phyloP scores from a whole-genome alignment of 2,113 vertebrate species.

The Larimichthys polyactis region DNA sequence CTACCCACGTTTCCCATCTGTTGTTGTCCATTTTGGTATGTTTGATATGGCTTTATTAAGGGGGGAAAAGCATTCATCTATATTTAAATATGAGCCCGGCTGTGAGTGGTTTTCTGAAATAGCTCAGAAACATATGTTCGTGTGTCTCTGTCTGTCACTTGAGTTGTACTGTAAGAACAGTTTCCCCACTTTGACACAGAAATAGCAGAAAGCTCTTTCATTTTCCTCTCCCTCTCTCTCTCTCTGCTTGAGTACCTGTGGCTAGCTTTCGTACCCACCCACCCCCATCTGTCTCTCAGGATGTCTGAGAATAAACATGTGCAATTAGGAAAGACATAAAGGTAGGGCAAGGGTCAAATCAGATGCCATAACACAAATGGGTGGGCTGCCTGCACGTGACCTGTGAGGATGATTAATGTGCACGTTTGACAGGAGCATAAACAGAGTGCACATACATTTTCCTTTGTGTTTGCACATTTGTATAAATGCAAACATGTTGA shows the following conservation, averaged over 20 bases:
- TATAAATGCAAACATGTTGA: slow-evolving; percentile 50
- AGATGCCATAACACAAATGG: slow-evolving; percentile 73
- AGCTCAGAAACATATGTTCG: slow-evolving; percentile 56
- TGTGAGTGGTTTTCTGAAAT: slow-evolving; percentile 60
- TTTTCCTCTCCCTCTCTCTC: background rate
- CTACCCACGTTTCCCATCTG: slow-evolving; percentile 60
- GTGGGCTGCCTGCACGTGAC: slow-evolving; percentile 51
- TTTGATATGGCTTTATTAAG: slow-evolving; percentile 61
- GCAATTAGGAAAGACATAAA: slow-evolving; percentile 70
- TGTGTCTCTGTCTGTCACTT: slow-evolving; percentile 22
- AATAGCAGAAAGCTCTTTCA: slow-evolving; percentile 43
- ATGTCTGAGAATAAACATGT: slow-evolving; percentile 71
- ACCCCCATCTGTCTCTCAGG: slow-evolving; percentile 50
- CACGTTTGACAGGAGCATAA: slow-evolving; percentile 42
- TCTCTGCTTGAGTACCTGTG: slow-evolving; percentile 53
- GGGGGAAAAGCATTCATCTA: slow-evolving; percentile 56
- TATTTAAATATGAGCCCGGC: slow-evolving; percentile 69
- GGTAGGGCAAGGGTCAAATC: slow-evolving; percentile 63
- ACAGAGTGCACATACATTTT: slow-evolving; percentile 36
- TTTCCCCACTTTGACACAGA: slow-evolving; percentile 47
- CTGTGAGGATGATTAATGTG: slow-evolving; percentile 54
- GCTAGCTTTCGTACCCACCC: slow-evolving; percentile 17
- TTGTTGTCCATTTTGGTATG: slow-evolving; percentile 48
- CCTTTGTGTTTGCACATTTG: slow-evolving; percentile 47
- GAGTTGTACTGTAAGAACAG: slow-evolving; percentile 34